Conservation (phyloP, 2,888 invertebrate genomes). For the Andrena flavipes region DNA sequence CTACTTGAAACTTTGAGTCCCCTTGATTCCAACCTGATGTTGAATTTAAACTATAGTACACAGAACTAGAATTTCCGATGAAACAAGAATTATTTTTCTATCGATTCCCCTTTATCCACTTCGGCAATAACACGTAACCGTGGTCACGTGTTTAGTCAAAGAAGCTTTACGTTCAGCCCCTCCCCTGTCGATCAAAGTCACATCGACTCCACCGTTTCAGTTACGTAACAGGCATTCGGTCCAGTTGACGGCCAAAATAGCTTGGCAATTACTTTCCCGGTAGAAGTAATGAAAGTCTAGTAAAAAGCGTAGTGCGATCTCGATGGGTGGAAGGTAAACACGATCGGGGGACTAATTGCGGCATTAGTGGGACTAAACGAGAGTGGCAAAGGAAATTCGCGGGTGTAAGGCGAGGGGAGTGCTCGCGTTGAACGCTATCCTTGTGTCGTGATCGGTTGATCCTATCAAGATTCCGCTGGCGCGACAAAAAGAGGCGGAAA, state of each 20-base stretch:
- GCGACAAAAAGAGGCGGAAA: conserved; percentile 11
- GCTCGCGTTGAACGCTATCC: conserved; percentile 40
- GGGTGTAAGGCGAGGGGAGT: background rate
- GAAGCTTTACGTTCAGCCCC: no score
- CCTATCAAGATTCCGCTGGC: conserved; percentile 21
- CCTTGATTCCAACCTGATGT: background rate
- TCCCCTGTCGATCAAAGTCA: no score
- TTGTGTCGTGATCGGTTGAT: conserved; percentile 29
- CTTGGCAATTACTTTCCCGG: no score
- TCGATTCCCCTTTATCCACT: background rate
- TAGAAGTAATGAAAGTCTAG: no score
- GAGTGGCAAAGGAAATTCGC: background rate
- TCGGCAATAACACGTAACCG: no score
- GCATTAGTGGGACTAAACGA: conserved; percentile 25
- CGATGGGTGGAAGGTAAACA: background rate
- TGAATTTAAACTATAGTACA: background rate
- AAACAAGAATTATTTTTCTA: background rate
- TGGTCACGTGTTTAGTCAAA: no score
- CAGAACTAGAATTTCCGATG: background rate
- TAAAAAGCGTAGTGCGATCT: conserved; percentile 5
- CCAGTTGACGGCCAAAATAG: no score
- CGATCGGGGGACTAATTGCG: conserved; percentile 48
- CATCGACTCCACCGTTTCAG: no score
- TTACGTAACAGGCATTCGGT: no score
- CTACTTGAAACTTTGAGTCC: background rate